Conservation (phyloP, 2,113 vertebrate species). For the Isichthys henryi region DNA sequence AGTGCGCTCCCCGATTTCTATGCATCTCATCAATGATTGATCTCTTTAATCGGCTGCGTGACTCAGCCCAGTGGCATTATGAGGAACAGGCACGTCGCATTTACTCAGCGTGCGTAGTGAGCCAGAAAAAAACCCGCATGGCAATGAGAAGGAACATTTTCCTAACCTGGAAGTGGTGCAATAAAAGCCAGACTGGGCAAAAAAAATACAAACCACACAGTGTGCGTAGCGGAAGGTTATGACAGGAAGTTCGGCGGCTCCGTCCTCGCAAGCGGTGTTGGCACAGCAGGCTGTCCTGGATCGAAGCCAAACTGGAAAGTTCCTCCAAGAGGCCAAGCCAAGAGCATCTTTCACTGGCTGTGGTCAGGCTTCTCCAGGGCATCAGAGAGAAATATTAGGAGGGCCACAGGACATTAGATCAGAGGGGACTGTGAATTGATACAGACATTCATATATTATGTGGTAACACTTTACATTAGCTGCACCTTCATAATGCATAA, state of each 20-base stretch:
- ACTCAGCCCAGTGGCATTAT: background rate
- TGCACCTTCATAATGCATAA: background rate
- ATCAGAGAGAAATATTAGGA: constrained; percentile 18
- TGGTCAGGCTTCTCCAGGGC: constrained; percentile 22
- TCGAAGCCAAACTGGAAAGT: constrained; percentile 44
- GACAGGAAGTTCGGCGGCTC: constrained; percentile 17
- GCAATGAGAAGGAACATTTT: background rate
- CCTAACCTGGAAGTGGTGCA: background rate
- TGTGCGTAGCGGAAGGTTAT: constrained; percentile 18
- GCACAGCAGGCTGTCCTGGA: constrained; percentile 33
- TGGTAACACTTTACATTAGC: background rate
- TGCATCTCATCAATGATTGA: constrained; percentile 6
- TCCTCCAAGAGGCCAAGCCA: constrained; percentile 26
- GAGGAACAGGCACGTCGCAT: background rate
- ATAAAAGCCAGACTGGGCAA: background rate
- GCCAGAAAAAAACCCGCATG: background rate
- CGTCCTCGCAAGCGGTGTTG: constrained; percentile 16
- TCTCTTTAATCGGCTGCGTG: background rate
- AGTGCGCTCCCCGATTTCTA: background rate
- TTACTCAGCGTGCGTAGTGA: background rate
- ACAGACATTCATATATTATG: background rate
- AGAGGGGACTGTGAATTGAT: constrained; percentile 4
- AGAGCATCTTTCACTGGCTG: constrained; percentile 21
- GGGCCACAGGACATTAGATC: constrained; percentile 4
- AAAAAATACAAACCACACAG: background rate